Percentiles rank a stretch among this genome's conserved stretches.
phyloP scores from a whole-genome alignment of 2,797 vertebrate species.

The Prunella strophiata region DNA sequence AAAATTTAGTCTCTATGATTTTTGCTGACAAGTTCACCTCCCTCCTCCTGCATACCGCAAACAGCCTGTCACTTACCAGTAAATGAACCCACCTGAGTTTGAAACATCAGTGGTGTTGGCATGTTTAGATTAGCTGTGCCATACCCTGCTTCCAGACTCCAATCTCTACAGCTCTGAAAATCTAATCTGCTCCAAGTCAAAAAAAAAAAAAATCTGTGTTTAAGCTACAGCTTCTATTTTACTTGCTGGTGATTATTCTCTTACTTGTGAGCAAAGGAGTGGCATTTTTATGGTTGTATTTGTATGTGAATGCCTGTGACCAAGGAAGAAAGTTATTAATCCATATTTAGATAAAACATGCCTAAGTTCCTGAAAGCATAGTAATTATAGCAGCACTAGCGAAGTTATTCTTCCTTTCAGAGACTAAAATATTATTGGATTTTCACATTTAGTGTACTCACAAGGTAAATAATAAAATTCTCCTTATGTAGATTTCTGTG shows the following conservation, averaged over 20 bases:
- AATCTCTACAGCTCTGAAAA: neutral
- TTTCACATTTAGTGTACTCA: slow-evolving; percentile 58
- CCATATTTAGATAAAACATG: slow-evolving; percentile 56
- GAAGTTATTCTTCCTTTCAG: slow-evolving; percentile 45
- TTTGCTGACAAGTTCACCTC: neutral
- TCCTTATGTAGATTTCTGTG: neutral
- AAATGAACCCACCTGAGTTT: neutral
- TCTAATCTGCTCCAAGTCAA: neutral
- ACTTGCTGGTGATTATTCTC: neutral
- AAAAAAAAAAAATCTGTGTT: neutral
- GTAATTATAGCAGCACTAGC: slow-evolving; percentile 39
- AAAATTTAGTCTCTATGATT: neutral
- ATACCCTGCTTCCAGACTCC: neutral
- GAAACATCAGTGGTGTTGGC: neutral
- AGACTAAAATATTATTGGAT: slow-evolving; percentile 57
- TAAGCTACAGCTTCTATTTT: neutral
- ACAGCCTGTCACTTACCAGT: neutral
- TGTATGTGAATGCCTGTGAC: neutral
- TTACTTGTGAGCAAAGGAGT: neutral
- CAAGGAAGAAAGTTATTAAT: slow-evolving; percentile 59
- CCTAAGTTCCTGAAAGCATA: slow-evolving; percentile 48
- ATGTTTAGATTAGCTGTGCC: neutral
- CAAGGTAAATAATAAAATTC: neutral
- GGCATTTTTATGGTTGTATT: neutral
- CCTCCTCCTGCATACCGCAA: neutral